Conservation (phyloP, 1,140 invertebrate genomes). For the Lepidurus apus region DNA sequence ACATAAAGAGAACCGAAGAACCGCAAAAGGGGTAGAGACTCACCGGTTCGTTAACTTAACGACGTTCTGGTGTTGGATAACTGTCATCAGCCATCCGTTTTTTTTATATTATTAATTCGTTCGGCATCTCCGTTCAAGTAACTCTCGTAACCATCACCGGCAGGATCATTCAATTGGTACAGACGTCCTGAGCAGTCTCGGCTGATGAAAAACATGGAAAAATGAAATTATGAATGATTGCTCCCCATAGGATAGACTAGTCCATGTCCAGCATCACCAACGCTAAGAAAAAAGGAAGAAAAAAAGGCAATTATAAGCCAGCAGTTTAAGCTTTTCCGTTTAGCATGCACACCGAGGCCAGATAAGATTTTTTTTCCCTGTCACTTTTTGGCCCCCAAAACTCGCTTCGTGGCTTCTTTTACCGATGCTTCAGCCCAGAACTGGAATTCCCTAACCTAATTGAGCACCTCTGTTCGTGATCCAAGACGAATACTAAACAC, state of each 20-base stretch:
- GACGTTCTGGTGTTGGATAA: background rate
- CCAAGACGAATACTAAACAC: slow-evolving; percentile 1
- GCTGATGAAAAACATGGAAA: background rate
- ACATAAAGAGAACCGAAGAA: background rate
- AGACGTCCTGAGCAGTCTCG: too few relatives aligned
- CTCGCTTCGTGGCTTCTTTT: background rate
- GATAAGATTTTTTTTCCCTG: too few relatives aligned
- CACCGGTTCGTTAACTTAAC: slow-evolving; percentile 12
- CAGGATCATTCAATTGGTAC: too few relatives aligned
- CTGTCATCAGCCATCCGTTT: background rate
- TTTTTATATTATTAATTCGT: background rate
- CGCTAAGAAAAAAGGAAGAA: background rate
- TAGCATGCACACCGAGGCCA: too few relatives aligned
- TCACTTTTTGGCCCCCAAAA: background rate
- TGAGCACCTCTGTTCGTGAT: background rate
- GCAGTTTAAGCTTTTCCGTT: background rate
- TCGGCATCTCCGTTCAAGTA: too few relatives aligned
- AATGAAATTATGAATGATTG: background rate
- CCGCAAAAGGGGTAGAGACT: background rate
- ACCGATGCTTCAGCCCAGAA: background rate
- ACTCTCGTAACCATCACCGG: too few relatives aligned
- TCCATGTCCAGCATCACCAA: background rate
- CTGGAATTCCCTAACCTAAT: background rate
- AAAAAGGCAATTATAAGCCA: background rate
- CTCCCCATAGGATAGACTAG: background rate